Evolutionary conservation across 2,113 vertebrate species (phyloP).

Genomic region (Oryzias celebensis): DNA sequence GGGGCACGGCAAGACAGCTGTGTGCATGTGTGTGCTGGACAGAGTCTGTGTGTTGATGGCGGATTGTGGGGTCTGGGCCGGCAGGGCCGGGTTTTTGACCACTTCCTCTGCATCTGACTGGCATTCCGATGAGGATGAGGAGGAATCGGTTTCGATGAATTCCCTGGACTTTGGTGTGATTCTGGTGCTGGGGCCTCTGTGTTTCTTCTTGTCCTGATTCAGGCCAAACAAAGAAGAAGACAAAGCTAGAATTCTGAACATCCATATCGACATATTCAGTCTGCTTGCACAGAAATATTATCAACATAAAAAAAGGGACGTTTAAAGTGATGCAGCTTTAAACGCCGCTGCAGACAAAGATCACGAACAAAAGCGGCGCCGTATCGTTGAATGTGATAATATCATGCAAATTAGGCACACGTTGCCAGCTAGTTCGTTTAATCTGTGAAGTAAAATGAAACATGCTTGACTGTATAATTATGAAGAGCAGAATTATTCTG

Average conservation of each 20-base stretch:
- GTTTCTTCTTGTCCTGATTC: slow-evolving; percentile 88
- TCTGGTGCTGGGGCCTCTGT: slow-evolving; percentile 87
- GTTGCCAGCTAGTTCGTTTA: slow-evolving; percentile 34
- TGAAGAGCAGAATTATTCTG: slow-evolving; percentile 17
- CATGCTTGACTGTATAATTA: slow-evolving; percentile 31
- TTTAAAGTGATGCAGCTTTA: background rate
- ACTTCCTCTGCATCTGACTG: slow-evolving; percentile 92
- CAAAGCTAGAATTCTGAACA: background rate
- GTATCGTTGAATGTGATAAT: slow-evolving; percentile 27
- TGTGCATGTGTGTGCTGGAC: slow-evolving; percentile 55
- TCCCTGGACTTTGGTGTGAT: slow-evolving; percentile 92
- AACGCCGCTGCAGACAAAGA: background rate
- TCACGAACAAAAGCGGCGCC: slow-evolving; percentile 9
- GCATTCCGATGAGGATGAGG: slow-evolving; percentile 93
- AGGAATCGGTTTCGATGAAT: slow-evolving; percentile 95
- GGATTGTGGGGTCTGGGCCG: slow-evolving; percentile 36
- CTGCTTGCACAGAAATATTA: background rate
- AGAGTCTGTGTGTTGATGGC: slow-evolving; percentile 53
- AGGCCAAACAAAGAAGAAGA: background rate
- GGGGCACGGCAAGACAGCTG: slow-evolving; percentile 42
- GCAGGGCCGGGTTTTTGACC: slow-evolving; percentile 78
- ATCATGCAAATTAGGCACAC: slow-evolving; percentile 29
- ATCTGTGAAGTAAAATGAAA: slow-evolving; percentile 49
- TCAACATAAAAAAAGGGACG: background rate
- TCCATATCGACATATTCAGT: background rate